phyloP scores from a whole-genome alignment of 2,888 invertebrate genomes.

The Cerceris rybyensis region DNA sequence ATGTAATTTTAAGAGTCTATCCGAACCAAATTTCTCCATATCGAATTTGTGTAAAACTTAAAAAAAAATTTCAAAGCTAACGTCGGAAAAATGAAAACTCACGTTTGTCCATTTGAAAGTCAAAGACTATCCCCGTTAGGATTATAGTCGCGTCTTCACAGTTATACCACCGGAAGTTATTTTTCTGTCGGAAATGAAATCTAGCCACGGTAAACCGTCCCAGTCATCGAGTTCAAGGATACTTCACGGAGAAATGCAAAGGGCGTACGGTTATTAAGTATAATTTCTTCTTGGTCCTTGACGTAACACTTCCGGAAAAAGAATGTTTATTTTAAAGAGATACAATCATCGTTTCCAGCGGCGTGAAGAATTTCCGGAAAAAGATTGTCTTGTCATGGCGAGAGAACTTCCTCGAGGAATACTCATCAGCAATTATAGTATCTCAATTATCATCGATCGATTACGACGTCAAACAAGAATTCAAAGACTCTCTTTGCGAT shows the following conservation, averaged over 20 bases:
- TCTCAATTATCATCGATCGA: not conserved
- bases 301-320: constrained; percentile 26
- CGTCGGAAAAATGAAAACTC: too few species aligned
- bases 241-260: not conserved
- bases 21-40: too few species aligned
- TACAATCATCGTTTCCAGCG: constrained; percentile 21
- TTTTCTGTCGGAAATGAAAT: not conserved
- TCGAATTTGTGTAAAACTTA: too few species aligned
- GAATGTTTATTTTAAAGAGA: not conserved
- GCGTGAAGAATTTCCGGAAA: constrained; percentile 33
- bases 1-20: too few species aligned
- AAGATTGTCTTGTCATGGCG: not conserved
- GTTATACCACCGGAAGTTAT: not conserved
- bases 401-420: not conserved
- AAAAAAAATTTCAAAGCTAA: too few species aligned
- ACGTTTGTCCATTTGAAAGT: too few species aligned
- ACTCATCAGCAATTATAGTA: not conserved
- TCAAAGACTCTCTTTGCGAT: too few species aligned
- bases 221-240: constrained; percentile 27
- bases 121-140: not conserved
- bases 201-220: not conserved
- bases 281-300: constrained; percentile 23
- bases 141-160: not conserved
- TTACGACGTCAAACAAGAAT: not conserved
- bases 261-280: constrained; percentile 18